Evolutionary conservation across 64 coral and sea anemone species (phyloP).

Genomic region (Montipora efflorescens): DNA sequence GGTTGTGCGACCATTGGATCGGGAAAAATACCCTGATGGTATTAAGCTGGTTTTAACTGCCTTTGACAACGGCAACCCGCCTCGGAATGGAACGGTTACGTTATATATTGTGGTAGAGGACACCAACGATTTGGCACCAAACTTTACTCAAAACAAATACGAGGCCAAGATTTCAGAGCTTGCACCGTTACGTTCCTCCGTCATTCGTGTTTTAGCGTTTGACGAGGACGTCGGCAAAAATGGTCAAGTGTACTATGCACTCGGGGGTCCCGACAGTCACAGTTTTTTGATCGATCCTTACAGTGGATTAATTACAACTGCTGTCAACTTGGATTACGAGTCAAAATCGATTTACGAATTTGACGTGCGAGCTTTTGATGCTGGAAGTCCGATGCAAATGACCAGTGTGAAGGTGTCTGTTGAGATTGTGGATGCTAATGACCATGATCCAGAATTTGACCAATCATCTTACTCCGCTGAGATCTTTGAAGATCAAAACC

Average conservation of each 20-base stretch:
- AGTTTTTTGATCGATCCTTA: slow-evolving; percentile 65
- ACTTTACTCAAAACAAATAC: slow-evolving; percentile 46
- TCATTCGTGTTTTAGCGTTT: slow-evolving; percentile 59
- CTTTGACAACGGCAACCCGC: slow-evolving; percentile 75
- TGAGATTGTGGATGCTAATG: slow-evolving; percentile 90
- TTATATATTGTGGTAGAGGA: slow-evolving; percentile 52
- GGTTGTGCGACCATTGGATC: slow-evolving; percentile 50
- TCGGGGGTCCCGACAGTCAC: slow-evolving; percentile 41
- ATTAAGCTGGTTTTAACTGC: slow-evolving; percentile 58
- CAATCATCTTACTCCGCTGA: slow-evolving; percentile 62
- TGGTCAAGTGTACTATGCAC: slow-evolving; percentile 67
- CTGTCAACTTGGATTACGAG: slow-evolving; percentile 66
- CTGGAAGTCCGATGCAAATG: slow-evolving; percentile 23
- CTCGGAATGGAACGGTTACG: slow-evolving; percentile 33
- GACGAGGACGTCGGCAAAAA: slow-evolving; percentile 71
- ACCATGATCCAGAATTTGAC: slow-evolving; percentile 81
- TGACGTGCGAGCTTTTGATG: slow-evolving; percentile 72
- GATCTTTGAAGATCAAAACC: slow-evolving; percentile 72
- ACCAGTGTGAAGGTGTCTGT: slow-evolving; percentile 73
- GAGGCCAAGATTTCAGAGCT: slow-evolving; percentile 57
- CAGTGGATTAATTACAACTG: slow-evolving; percentile 70
- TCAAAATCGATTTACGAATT: slow-evolving; percentile 53
- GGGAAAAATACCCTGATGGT: slow-evolving; percentile 8
- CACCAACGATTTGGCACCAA: slow-evolving; percentile 77
- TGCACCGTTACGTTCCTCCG: slow-evolving; percentile 27